Percentiles rank a stretch among this genome's conserved stretches.
Evolutionary conservation across 2,797 vertebrate genomes (phyloP).

Genomic region (Parambassis ranga): DNA sequence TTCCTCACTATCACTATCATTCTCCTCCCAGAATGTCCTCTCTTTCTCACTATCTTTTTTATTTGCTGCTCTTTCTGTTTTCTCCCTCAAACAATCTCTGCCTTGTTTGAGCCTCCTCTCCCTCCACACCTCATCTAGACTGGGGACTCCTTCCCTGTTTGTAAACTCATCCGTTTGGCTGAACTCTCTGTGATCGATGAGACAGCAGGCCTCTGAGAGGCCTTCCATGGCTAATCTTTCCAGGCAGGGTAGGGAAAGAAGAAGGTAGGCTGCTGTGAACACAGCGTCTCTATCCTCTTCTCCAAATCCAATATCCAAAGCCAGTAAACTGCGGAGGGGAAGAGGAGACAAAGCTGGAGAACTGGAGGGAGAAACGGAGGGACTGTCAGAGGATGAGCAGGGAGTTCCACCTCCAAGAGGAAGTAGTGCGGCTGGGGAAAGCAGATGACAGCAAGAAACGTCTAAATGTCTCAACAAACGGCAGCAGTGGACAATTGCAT

Average conservation of each 20-base stretch:
- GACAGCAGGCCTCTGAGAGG: slow-evolving; percentile 64
- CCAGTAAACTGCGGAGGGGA: slow-evolving; percentile 72
- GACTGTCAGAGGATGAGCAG: neutral
- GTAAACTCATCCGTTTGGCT: neutral
- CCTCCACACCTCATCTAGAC: slow-evolving; percentile 70
- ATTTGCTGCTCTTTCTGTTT: neutral
- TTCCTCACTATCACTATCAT: slow-evolving; percentile 37
- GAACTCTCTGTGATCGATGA: slow-evolving; percentile 66
- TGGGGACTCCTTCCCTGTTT: slow-evolving; percentile 64
- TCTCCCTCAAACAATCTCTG: neutral
- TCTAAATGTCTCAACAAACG: slow-evolving; percentile 79
- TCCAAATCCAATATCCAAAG: slow-evolving; percentile 71
- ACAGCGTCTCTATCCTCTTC: slow-evolving; percentile 7
- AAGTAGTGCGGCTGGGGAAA: slow-evolving; percentile 73
- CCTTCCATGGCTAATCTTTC: slow-evolving; percentile 72
- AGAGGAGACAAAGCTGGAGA: slow-evolving; percentile 20
- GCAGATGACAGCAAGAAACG: slow-evolving; percentile 78
- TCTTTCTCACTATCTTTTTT: slow-evolving; percentile 12
- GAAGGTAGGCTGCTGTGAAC: slow-evolving; percentile 71
- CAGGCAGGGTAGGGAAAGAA: slow-evolving; percentile 80
- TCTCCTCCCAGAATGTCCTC: slow-evolving; percentile 1
- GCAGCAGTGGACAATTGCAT: slow-evolving; percentile 70
- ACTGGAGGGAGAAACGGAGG: neutral
- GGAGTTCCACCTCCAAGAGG: slow-evolving; percentile 64
- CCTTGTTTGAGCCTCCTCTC: slow-evolving; percentile 2